phyloP scores from a whole-genome alignment of 2,888 invertebrate genomes.

The Drosophila formosana region DNA sequence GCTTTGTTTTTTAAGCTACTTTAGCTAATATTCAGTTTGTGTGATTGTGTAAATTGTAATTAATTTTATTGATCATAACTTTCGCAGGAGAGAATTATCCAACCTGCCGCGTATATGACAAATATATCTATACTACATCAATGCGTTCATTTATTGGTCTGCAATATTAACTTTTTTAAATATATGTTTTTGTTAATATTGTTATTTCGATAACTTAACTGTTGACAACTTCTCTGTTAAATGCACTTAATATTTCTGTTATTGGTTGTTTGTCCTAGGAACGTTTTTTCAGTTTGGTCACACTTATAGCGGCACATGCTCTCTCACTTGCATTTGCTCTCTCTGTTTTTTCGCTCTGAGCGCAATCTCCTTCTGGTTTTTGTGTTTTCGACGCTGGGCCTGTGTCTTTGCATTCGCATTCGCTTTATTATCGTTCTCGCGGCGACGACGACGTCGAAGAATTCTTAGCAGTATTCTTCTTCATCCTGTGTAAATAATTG shows the following conservation, averaged over 20 bases:
- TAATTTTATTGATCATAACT: neutral
- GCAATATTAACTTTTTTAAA: too few species aligned
- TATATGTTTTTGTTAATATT: neutral
- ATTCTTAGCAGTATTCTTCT: slow-evolving; percentile 80
- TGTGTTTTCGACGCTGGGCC: slow-evolving; percentile 66
- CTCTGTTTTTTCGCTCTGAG: slow-evolving; percentile 37
- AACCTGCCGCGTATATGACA: too few species aligned
- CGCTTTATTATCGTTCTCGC: slow-evolving; percentile 77
- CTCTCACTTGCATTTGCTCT: slow-evolving; percentile 33
- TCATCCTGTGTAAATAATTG: slow-evolving; percentile 84
- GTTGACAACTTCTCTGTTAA: slow-evolving; percentile 7
- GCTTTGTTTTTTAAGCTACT: slow-evolving; percentile 8
- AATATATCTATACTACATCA: neutral
- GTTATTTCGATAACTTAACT: slow-evolving; percentile 9
- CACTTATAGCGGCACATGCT: slow-evolving; percentile 60
- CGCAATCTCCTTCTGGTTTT: slow-evolving; percentile 71
- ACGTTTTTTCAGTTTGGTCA: slow-evolving; percentile 30
- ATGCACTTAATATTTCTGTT: neutral
- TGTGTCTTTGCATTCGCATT: slow-evolving; percentile 72
- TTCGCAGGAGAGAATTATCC: neutral
- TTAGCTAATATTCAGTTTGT: slow-evolving; percentile 15
- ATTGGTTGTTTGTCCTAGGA: neutral
- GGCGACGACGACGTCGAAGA: slow-evolving; percentile 77
- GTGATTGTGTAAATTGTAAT: neutral
- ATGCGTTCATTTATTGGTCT: too few species aligned